Base-by-base conservation (phyloP, 2,113 vertebrate species). In the Lophotis ruficrista region DNA sequence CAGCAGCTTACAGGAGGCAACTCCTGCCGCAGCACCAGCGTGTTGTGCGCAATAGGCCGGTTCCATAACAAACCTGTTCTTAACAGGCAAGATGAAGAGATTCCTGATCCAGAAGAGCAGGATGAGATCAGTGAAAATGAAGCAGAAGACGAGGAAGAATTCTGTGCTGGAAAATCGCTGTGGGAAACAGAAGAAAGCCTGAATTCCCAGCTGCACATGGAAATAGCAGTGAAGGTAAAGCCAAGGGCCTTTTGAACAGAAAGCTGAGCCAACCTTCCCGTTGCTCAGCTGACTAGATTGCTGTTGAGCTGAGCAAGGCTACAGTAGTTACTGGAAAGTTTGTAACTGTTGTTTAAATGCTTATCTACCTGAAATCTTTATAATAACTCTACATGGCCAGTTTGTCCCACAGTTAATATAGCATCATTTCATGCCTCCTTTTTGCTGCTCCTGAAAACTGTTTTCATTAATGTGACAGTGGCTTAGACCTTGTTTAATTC, bases 11-110 rank as follows among this genome's bases (percentile, higher is more conserved):
- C 28, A 47, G 78, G 79, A 79, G 80, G 11, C 33, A 66, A 33
- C 70, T 71, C 37, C 16, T 87, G 54, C 71, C 73, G 51, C 56
- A 62, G 20, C 61, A 61, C 38, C 61, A 58, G 61, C 12, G 43
- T 35, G 3, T 23, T 72, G 57, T 72, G 25, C 48, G 28, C 61
- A n/a, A 5, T 10, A 25, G 38, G 20, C 45, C 80, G 54, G 68
- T 47, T 68, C 18, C 35, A 7, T 94, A 81, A 96, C 54, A 69
- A 64, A 80, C 50, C n/a, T 92, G 50, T 77, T 94, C 58, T 58
- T 86, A 72, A 56, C 58, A 98, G 98, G 98, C 97, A 97, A 79
- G 94, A 96, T 0, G 97, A 98, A 81, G 98, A 98, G 47, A 94
- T 89, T 30, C 97, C 98, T 66, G 90, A 98, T 51, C 98, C 97